Conservation (phyloP, 35 echinoderm and acorn worm species). For the Ophioderma brevispina region DNA sequence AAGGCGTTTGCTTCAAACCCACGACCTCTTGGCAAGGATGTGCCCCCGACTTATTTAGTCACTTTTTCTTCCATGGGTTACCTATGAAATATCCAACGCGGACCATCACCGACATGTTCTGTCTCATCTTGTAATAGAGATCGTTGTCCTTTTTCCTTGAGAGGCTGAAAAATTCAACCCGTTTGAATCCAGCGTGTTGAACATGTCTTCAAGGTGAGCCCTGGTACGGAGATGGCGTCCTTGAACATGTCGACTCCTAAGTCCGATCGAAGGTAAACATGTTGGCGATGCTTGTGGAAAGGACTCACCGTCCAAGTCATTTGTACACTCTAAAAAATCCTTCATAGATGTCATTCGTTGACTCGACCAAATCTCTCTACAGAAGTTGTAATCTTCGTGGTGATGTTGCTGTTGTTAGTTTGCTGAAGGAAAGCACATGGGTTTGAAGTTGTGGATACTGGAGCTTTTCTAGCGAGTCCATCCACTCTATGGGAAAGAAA, state of each 20-base stretch:
- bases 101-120: slow-evolving; percentile 41
- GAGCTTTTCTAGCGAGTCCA: slow-evolving; percentile 10
- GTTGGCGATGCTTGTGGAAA: slow-evolving; percentile 32
- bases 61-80: background rate
- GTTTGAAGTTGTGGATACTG: background rate
- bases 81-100: slow-evolving; percentile 9
- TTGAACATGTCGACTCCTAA: slow-evolving; percentile 17
- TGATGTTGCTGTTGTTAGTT: background rate
- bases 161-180: slow-evolving; percentile 5
- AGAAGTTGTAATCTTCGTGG: slow-evolving; percentile 12
- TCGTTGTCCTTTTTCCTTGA: slow-evolving; percentile 53
- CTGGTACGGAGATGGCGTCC: slow-evolving; percentile 54
- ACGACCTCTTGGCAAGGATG: background rate
- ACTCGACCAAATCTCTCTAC: slow-evolving; percentile 4
- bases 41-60: background rate
- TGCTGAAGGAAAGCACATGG: background rate
- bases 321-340: slow-evolving; percentile 57
- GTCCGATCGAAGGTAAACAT: slow-evolving; percentile 36
- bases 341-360: background rate
- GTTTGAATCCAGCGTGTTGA: slow-evolving; percentile 3
- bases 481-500: slow-evolving; percentile 19
- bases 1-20: background rate
- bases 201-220: slow-evolving; percentile 45
- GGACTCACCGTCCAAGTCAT: slow-evolving; percentile 46
- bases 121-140: slow-evolving; percentile 32